phyloP scores from a whole-genome alignment of 2,888 invertebrate species.

The Meteorus cinctellus region DNA sequence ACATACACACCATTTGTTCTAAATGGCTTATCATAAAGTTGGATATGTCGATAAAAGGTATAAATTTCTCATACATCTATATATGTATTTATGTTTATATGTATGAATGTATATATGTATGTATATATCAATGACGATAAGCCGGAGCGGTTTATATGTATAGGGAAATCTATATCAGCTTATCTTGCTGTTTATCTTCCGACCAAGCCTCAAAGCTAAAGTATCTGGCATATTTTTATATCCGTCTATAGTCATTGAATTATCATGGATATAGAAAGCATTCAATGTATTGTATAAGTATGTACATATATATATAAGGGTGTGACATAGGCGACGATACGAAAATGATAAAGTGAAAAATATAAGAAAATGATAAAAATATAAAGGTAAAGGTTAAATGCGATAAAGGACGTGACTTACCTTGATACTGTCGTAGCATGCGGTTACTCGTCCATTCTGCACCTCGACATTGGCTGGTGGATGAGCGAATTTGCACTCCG shows the following conservation, averaged over 20 bases:
- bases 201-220: constrained; percentile 40
- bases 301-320: background rate
- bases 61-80: constrained; percentile 12
- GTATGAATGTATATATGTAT: background rate
- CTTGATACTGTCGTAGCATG: constrained; percentile 99
- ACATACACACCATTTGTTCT: constrained; percentile 21
- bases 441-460: constrained; percentile 99
- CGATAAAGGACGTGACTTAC: constrained; percentile 77
- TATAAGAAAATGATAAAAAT: background rate
- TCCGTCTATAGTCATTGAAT: constrained; percentile 14
- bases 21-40: constrained; percentile 4
- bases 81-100: background rate
- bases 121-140: constrained; percentile 24
- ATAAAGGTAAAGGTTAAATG: background rate
- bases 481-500: constrained; percentile 99
- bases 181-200: constrained; percentile 43
- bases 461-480: constrained; percentile 99
- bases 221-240: constrained; percentile 11
- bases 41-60: constrained; percentile 34
- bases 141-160: constrained; percentile 36
- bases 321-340: constrained; percentile 3
- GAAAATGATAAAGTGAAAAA: constrained; percentile 9
- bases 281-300: background rate
- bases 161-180: constrained; percentile 38
- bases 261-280: constrained; percentile 12